Base-by-base conservation (phyloP, 2,113 vertebrate genomes). In the Morone saxatilis region DNA sequence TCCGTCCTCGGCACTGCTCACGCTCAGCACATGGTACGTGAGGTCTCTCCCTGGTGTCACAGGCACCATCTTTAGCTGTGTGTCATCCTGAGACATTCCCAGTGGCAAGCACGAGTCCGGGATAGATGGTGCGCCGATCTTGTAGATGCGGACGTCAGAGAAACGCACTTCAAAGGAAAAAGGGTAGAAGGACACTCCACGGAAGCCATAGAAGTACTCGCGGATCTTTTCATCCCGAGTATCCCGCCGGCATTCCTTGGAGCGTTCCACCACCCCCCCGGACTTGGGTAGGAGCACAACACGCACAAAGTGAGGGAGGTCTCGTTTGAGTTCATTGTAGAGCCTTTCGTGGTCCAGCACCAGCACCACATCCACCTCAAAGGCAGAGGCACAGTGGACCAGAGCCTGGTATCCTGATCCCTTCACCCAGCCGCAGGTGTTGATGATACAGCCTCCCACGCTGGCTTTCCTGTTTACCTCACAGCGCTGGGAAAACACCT, bases 11-110 rank as follows among this genome's bases (percentile, higher is more conserved):
- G 96, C 96, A 0, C 96, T 97, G 93, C 98, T 99, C 69, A 99
- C 97, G 0, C 98, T 99, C 66, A 99, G 91, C 5, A 99, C 96
- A 61, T 99, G 98, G 78, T 99, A 98, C 0, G 97, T 98, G 95
- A 99, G 97, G 78, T 99, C 98, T 76, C 98, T 94, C 0, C 98
- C 98, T 0, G 98, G 98, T 0, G 97, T 98, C 66, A 99, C 98
- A 0, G 98, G 98, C 7, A 99, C 98, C 78, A 99, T 95, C 89
- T 99, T 99, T 31, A 99, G 96, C 90, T 99, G 98, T 31, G 98
- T 99, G 92, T 99, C 98, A 57, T 99, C 98, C 92, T 99, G 98
- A 0, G 98, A 99, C 98, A 99, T 99, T 22, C 98, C 98, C 86
- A 99, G 93, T 0, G 98, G 98, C 80, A 99, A 93, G 87, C 98